Conservation (phyloP, 2,888 invertebrate species). For the Protula sp. region DNA sequence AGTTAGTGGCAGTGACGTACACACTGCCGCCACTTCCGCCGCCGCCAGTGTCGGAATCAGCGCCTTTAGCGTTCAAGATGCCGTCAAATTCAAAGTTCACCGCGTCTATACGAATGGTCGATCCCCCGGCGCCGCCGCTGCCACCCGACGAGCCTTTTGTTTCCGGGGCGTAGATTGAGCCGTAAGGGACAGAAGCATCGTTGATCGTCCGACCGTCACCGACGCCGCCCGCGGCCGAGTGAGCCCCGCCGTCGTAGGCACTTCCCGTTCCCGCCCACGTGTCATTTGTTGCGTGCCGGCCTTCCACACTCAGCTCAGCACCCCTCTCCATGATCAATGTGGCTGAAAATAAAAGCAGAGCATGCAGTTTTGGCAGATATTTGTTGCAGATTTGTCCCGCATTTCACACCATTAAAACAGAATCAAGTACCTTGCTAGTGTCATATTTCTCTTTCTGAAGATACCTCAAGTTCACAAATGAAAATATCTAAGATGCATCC, state of each 20-base stretch:
- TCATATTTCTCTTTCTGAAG: too few relatives aligned
- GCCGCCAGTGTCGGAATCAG: conserved; percentile 24
- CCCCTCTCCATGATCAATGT: conserved; percentile 29
- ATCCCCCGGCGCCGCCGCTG: conserved; percentile 31
- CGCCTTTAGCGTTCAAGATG: conserved; percentile 29
- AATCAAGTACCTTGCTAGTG: too few relatives aligned
- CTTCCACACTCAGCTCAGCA: conserved; percentile 29
- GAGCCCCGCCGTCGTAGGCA: conserved; percentile 5
- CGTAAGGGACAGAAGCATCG: conserved; percentile 27
- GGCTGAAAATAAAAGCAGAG: too few relatives aligned
- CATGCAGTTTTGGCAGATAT: too few relatives aligned
- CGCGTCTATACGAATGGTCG: conserved; percentile 24
- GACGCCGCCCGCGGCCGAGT: conserved; percentile 29
- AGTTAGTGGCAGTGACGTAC: conserved; percentile 21
- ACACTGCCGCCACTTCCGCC: conserved; percentile 37
- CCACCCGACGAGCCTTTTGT: conserved; percentile 25
- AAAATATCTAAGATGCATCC: too few relatives aligned
- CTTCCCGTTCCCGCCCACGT: conserved; percentile 13
- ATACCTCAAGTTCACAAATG: too few relatives aligned
- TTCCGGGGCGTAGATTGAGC: conserved; percentile 29
- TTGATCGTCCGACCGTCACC: conserved; percentile 10
- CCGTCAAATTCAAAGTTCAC: conserved; percentile 32
- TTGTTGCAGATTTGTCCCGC: too few relatives aligned
- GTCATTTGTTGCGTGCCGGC: conserved; percentile 13
- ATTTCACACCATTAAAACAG: too few relatives aligned